phyloP scores from a whole-genome alignment of 1,140 invertebrate species.

The Drosophila albomicans region DNA sequence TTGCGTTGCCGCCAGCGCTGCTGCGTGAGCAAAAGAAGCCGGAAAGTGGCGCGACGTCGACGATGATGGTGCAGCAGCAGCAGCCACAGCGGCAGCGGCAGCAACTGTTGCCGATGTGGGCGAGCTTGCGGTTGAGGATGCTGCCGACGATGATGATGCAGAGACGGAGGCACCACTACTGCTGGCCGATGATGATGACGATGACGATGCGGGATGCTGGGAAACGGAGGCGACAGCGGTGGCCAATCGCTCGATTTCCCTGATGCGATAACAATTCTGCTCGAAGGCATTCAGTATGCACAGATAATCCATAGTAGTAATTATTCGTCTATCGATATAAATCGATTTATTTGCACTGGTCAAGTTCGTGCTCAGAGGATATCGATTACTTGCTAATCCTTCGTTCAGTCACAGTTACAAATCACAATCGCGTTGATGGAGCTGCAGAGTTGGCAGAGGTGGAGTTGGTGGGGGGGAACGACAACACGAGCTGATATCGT shows the following conservation, averaged over 20 bases:
- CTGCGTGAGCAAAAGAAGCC: slow-evolving; percentile 26
- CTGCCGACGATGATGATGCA: slow-evolving; percentile 45
- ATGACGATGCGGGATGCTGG: slow-evolving; percentile 3
- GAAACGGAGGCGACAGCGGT: slow-evolving; percentile 41
- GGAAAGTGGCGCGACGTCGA: slow-evolving; percentile 20
- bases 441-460: neutral
- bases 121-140: slow-evolving; percentile 69
- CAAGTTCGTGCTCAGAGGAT: slow-evolving; percentile 24
- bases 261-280: slow-evolving; percentile 71
- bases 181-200: neutral
- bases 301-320: slow-evolving; percentile 69
- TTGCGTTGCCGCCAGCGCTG: slow-evolving; percentile 61
- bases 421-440: slow-evolving; percentile 16
- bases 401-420: slow-evolving; percentile 10
- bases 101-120: slow-evolving; percentile 45
- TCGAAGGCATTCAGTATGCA: slow-evolving; percentile 73
- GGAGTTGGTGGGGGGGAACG: neutral
- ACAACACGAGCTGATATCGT: slow-evolving; percentile 26
- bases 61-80: slow-evolving; percentile 19
- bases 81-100: slow-evolving; percentile 30
- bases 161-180: slow-evolving; percentile 5
- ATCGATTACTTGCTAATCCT: slow-evolving; percentile 32
- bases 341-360: slow-evolving; percentile 13
- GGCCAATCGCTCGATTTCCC: slow-evolving; percentile 65
- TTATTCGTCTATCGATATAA: slow-evolving; percentile 1